These are phyloP conservation scores for Epiperipatus broadwayi DNA, from an alignment of 2,888 invertebrate genomes.

Conservation along the genomic window DNA sequence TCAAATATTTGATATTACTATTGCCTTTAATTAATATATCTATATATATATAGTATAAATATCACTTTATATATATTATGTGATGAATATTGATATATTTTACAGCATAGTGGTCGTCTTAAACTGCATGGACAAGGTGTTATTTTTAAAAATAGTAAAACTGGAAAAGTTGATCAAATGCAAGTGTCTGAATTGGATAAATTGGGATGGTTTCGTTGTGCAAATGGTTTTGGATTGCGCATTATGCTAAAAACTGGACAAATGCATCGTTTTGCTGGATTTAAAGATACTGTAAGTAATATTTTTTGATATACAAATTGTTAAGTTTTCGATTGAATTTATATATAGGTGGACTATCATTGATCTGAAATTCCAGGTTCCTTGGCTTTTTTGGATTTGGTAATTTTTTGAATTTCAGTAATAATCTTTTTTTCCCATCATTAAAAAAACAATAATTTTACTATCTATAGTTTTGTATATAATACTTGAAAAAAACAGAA, in stretches of 20 bases:
- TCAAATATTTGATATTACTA: too few relatives aligned
- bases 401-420: too few relatives aligned
- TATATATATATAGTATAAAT: too few relatives aligned
- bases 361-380: too few relatives aligned
- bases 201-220: conserved; percentile 77
- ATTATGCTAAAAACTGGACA: conserved; percentile 73
- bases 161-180: conserved; percentile 86
- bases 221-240: conserved; percentile 70
- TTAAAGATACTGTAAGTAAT: conserved; percentile 56
- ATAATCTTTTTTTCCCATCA: too few relatives aligned
- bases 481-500: too few relatives aligned
- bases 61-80: background rate
- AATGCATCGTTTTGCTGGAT: conserved; percentile 76
- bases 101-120: conserved; percentile 67
- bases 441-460: too few relatives aligned
- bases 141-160: conserved; percentile 82
- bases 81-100: conserved; percentile 17
- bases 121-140: conserved; percentile 78
- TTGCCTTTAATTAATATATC: too few relatives aligned
- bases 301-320: background rate
- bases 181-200: conserved; percentile 62
- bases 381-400: too few relatives aligned
- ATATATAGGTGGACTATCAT: too few relatives aligned
- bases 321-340: too few relatives aligned
- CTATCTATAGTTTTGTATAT: too few relatives aligned